phyloP scores from a whole-genome alignment of 2,888 invertebrate genomes.

The Ennomos quercinarius region DNA sequence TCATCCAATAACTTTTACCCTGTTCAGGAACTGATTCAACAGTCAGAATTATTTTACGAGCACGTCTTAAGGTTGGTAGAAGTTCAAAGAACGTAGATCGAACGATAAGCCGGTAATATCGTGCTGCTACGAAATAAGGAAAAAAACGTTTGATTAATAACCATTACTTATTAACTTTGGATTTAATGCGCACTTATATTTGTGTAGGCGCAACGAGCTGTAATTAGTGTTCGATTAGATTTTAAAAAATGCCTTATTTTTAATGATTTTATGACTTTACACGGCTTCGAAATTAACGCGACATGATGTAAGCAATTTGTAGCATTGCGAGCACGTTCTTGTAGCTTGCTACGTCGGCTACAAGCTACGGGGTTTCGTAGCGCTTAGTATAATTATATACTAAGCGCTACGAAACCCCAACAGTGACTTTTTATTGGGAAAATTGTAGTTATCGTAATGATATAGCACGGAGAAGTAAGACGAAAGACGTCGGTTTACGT shows the following conservation, averaged over 20 bases:
- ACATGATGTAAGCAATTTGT: slow-evolving; percentile 4
- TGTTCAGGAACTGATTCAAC: slow-evolving; percentile 50
- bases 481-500: too few relatives aligned
- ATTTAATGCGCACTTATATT: slow-evolving; percentile 21
- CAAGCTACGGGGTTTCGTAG: slow-evolving; percentile 2
- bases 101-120: slow-evolving; percentile 62
- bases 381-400: background rate
- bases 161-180: slow-evolving; percentile 28
- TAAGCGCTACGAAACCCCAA: too few relatives aligned
- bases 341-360: slow-evolving; percentile 13
- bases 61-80: slow-evolving; percentile 40
- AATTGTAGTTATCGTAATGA: too few relatives aligned
- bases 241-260: slow-evolving; percentile 10
- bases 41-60: slow-evolving; percentile 49
- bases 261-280: slow-evolving; percentile 18
- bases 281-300: slow-evolving; percentile 7
- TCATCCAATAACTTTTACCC: slow-evolving; percentile 33
- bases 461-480: too few relatives aligned
- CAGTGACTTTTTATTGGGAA: too few relatives aligned
- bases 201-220: slow-evolving; percentile 20
- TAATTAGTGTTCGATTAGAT: slow-evolving; percentile 30
- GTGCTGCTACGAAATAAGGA: slow-evolving; percentile 39
- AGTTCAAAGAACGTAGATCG: slow-evolving; percentile 73
- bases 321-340: slow-evolving; percentile 3
- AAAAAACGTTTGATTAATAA: slow-evolving; percentile 37